These are phyloP conservation scores for Thunnus albacares DNA, from an alignment of 2,797 vertebrate genomes.

Conservation along the genomic window DNA sequence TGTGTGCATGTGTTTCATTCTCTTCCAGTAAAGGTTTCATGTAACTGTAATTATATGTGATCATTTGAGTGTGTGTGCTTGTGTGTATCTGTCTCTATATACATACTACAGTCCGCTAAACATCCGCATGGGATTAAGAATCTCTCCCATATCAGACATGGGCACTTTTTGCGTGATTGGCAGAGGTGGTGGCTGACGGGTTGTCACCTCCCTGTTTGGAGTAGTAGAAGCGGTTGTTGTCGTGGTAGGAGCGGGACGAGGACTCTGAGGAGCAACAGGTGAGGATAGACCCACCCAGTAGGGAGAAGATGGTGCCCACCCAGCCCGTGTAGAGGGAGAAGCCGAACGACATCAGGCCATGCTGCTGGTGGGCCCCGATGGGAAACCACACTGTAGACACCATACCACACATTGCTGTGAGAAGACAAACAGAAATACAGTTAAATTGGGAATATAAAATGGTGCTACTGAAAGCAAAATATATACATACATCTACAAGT, in stretches of 20 bases:
- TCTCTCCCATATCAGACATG: constrained; percentile 87
- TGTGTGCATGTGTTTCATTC: constrained; percentile 18
- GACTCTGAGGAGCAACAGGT: constrained; percentile 91
- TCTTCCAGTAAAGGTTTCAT: constrained; percentile 11
- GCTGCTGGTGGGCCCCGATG: constrained; percentile 91
- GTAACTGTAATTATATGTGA: not conserved
- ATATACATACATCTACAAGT: not conserved
- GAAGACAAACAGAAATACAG: not conserved
- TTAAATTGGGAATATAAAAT: not conserved
- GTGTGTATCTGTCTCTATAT: constrained; percentile 49
- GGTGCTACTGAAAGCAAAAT: not conserved
- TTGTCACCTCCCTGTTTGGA: constrained; percentile 87
- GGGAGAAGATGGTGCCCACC: constrained; percentile 91
- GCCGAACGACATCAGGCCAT: constrained; percentile 94
- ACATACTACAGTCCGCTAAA: constrained; percentile 45
- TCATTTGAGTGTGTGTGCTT: constrained; percentile 11
- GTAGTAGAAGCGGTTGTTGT: constrained; percentile 96
- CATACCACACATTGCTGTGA: constrained; percentile 90
- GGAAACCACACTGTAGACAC: constrained; percentile 98
- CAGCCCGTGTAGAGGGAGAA: constrained; percentile 97
- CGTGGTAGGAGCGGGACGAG: constrained; percentile 86
- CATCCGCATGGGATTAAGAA: not conserved
- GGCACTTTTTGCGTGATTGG: constrained; percentile 96
- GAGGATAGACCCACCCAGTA: constrained; percentile 91
- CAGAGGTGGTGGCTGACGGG: constrained; percentile 74